A percentile compares a stretch with the other conserved stretches of the same genome.
phyloP scores from a whole-genome alignment of 2,888 invertebrate species.

The Pseudanteris insignis region DNA sequence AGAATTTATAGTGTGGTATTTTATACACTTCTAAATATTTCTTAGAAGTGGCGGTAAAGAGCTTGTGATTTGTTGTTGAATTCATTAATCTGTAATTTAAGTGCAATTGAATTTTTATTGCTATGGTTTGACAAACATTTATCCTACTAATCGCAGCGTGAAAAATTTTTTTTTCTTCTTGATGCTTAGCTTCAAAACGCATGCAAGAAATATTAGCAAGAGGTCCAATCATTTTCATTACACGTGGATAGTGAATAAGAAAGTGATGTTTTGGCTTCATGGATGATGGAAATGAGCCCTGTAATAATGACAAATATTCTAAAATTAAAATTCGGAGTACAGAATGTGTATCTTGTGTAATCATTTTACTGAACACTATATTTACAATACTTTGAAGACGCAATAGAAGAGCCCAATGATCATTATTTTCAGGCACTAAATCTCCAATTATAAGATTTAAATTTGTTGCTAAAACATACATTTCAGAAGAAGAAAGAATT shows the following conservation, averaged over 20 bases:
- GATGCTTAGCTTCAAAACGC: slow-evolving; percentile 43
- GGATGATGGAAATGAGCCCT: too few species aligned
- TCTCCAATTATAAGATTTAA: slow-evolving; percentile 43
- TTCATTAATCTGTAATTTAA: slow-evolving; percentile 30
- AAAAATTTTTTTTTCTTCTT: slow-evolving; percentile 40
- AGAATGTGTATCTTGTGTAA: slow-evolving; percentile 1
- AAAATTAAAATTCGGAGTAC: background rate
- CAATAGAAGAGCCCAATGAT: slow-evolving; percentile 31
- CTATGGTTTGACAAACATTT: slow-evolving; percentile 43
- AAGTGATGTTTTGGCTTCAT: too few species aligned
- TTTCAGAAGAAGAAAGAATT: slow-evolving; percentile 46
- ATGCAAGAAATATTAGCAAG: too few species aligned
- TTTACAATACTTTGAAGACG: background rate
- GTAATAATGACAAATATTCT: slow-evolving; percentile 37
- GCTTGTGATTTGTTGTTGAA: background rate
- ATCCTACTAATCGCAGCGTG: slow-evolving; percentile 29
- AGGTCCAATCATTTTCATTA: too few species aligned
- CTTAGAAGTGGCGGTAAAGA: background rate
- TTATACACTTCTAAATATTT: too few species aligned
- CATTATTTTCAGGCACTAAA: slow-evolving; percentile 33
- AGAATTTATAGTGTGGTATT: too few species aligned
- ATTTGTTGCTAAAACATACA: slow-evolving; percentile 36
- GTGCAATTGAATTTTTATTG: slow-evolving; percentile 40
- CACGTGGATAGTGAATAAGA: too few species aligned
- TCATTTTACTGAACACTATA: slow-evolving; percentile 3